A percentile compares a stretch with the other conserved stretches of the same genome.
Conservation (phyloP, 2,797 vertebrate species). For the Tadarida brasiliensis region DNA sequence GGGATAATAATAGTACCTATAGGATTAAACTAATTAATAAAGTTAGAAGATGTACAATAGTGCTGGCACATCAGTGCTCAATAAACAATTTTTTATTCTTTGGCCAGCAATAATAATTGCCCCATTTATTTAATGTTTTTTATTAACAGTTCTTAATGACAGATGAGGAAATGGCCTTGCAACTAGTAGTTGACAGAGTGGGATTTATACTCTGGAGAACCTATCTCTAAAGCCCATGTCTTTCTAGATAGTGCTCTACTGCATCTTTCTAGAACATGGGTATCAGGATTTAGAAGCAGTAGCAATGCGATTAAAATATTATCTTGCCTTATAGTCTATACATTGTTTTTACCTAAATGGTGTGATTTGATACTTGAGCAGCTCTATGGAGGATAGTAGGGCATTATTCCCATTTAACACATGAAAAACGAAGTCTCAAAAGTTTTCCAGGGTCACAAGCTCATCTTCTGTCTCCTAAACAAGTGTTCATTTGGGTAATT, state of each 20-base stretch:
- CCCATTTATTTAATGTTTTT: background rate
- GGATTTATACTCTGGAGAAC: background rate
- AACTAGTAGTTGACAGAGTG: background rate
- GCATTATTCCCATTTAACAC: background rate
- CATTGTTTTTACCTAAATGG: background rate
- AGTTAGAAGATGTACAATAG: background rate
- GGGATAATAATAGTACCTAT: background rate
- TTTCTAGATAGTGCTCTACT: background rate
- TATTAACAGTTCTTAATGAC: background rate
- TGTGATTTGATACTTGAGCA: background rate
- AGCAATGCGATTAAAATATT: background rate
- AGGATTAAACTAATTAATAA: slow-evolving; percentile 8
- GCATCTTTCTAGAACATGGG: background rate
- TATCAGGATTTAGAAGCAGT: background rate
- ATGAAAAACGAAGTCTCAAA: slow-evolving; percentile 20
- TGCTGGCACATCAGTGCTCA: background rate
- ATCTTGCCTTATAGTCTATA: background rate
- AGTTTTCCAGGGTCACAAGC: background rate
- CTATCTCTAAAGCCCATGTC: background rate
- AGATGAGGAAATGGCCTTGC: slow-evolving; percentile 14
- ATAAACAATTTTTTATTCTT: slow-evolving; percentile 3
- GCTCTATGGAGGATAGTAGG: background rate
- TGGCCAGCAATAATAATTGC: background rate
- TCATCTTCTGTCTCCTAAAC: background rate
- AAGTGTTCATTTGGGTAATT: background rate